A percentile compares a stretch with the other conserved stretches of the same genome.
Evolutionary conservation across 2,797 vertebrate species (phyloP).

Genomic region (Falco novaeseelandiae): DNA sequence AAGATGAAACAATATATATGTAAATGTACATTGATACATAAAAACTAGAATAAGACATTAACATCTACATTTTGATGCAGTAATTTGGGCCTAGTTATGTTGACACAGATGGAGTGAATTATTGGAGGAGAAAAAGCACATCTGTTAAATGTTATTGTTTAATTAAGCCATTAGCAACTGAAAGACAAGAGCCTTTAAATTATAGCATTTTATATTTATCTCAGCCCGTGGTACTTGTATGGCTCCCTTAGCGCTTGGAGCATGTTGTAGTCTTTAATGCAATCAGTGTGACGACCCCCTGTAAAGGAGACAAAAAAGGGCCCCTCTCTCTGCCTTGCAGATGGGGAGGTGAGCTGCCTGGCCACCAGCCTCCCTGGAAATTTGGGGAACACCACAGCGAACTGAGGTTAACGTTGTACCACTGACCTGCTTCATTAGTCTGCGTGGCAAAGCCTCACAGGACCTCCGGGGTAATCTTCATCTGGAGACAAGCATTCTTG

Average conservation of each 20-base stretch:
- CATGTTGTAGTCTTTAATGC: accelerated
- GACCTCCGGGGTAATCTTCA: background rate
- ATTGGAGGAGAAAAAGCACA: slow-evolving; percentile 61
- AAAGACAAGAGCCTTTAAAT: slow-evolving; percentile 59
- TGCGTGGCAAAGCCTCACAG: accelerated
- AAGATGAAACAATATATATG: slow-evolving; percentile 32
- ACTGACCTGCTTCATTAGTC: background rate
- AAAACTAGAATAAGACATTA: slow-evolving; percentile 41
- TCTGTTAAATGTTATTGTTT: slow-evolving; percentile 66
- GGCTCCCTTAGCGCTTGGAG: background rate
- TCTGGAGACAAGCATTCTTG: background rate
- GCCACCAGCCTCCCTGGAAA: background rate
- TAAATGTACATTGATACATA: slow-evolving; percentile 30
- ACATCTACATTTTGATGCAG: slow-evolving; percentile 26
- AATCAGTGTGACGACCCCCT: background rate
- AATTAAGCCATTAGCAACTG: slow-evolving; percentile 62
- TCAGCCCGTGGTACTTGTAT: accelerated
- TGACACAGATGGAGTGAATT: slow-evolving; percentile 62
- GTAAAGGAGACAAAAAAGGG: background rate
- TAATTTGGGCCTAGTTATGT: slow-evolving; percentile 53
- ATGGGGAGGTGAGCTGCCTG: background rate
- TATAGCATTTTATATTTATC: slow-evolving; percentile 24
- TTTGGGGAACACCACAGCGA: accelerated
- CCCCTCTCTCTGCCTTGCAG: background rate
- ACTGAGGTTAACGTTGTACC: background rate